These are phyloP conservation scores for Eupsilia transversa DNA, from an alignment of 2,888 invertebrate genomes.

Conservation along the genomic window DNA sequence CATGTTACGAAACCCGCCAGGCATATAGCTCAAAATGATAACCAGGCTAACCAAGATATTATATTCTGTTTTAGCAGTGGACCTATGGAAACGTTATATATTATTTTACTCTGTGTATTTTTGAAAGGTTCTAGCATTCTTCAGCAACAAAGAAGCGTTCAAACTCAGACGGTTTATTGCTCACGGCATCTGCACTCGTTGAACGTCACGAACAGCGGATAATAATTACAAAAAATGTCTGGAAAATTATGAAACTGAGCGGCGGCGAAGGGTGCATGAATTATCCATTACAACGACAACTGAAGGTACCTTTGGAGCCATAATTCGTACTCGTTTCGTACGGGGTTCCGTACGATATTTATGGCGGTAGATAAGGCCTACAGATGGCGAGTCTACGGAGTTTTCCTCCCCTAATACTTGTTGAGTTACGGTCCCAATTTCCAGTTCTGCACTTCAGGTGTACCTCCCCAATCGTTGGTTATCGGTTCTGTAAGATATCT, in stretches of 20 bases:
- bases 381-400: slow-evolving; percentile 87
- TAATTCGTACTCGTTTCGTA: slow-evolving; percentile 86
- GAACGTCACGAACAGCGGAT: slow-evolving; percentile 76
- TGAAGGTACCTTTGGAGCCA: slow-evolving; percentile 85
- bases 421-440: slow-evolving; percentile 90
- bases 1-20: slow-evolving; percentile 18
- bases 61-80: not conserved
- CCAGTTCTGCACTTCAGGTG: slow-evolving; percentile 88
- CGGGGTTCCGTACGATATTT: slow-evolving; percentile 86
- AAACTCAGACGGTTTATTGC: slow-evolving; percentile 60
- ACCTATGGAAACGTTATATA: not conserved
- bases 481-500: slow-evolving; percentile 59
- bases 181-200: slow-evolving; percentile 56
- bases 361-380: slow-evolving; percentile 88
- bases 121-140: not conserved
- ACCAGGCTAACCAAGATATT: slow-evolving; percentile 17
- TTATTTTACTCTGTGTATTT: slow-evolving; percentile 13
- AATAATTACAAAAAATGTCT: slow-evolving; percentile 85
- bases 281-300: slow-evolving; percentile 86
- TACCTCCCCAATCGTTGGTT: slow-evolving; percentile 71
- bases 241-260: slow-evolving; percentile 83
- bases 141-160: slow-evolving; percentile 35
- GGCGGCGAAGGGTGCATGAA: slow-evolving; percentile 87
- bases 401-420: slow-evolving; percentile 90
- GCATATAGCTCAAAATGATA: slow-evolving; percentile 29